Evolutionary conservation across 2,888 invertebrate species (phyloP).

Genomic region (Tipula lateralis): DNA sequence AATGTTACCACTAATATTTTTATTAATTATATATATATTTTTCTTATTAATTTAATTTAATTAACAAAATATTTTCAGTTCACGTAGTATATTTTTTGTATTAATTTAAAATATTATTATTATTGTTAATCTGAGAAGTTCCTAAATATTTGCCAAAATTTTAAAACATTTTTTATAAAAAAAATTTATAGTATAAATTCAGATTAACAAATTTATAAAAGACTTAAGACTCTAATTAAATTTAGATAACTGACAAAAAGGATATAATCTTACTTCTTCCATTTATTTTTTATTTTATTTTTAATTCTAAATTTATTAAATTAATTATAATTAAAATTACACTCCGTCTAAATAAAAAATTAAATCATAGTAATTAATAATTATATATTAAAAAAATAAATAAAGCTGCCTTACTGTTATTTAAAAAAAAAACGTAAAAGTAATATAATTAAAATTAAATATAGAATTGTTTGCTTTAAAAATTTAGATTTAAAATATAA

Average conservation of each 20-base stretch:
- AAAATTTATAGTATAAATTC: neutral
- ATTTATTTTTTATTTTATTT: neutral
- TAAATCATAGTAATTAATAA: neutral
- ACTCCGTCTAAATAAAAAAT: neutral
- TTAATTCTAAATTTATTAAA: neutral
- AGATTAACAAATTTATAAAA: conserved; percentile 1
- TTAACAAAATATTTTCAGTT: neutral
- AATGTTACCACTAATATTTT: neutral
- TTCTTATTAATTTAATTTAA: neutral
- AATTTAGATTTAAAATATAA: neutral
- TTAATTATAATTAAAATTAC: neutral
- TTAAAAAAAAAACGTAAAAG: neutral
- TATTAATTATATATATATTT: neutral
- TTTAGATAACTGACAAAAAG: neutral
- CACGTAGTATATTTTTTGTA: conserved; percentile 2
- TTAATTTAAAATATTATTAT: neutral
- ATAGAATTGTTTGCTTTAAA: neutral
- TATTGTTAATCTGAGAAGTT: conserved; percentile 3
- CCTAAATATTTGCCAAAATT: conserved; percentile 11
- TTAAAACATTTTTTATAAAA: neutral
- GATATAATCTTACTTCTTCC: neutral
- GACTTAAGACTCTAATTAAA: neutral
- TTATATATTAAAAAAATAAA: conserved; percentile 3
- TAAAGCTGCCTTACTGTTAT: conserved; percentile 20
- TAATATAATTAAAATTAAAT: neutral